Conservation (phyloP, 1,140 invertebrate genomes). For the Calephelis virginiensis region DNA sequence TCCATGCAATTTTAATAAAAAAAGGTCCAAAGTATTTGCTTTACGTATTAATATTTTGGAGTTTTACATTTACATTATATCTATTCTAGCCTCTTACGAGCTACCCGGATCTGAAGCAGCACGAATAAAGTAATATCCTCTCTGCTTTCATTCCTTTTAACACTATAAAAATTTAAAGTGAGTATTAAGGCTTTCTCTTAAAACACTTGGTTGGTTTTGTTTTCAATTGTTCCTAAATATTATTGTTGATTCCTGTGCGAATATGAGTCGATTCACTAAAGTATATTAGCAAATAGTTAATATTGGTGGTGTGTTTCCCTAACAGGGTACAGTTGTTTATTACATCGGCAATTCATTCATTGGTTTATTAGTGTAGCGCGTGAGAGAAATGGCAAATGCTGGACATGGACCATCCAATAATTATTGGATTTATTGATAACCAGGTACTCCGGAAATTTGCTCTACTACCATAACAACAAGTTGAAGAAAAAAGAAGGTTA, state of each 20-base stretch:
- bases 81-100: too few relatives aligned
- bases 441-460: background rate
- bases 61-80: too few relatives aligned
- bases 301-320: slow-evolving; percentile 42
- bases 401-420: slow-evolving; percentile 31
- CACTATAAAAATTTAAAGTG: too few relatives aligned
- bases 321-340: slow-evolving; percentile 48
- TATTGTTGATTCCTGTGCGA: background rate
- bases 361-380: slow-evolving; percentile 58
- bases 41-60: too few relatives aligned
- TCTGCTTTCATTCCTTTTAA: too few relatives aligned
- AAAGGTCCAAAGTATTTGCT: too few relatives aligned
- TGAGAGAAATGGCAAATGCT: slow-evolving; percentile 50
- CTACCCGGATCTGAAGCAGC: too few relatives aligned
- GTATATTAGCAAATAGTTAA: slow-evolving; percentile 36
- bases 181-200: too few relatives aligned
- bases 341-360: slow-evolving; percentile 56
- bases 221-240: background rate
- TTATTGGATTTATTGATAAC: slow-evolving; percentile 37
- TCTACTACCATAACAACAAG: background rate
- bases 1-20: too few relatives aligned
- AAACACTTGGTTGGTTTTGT: too few relatives aligned
- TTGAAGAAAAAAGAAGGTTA: too few relatives aligned
- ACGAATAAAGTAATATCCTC: too few relatives aligned
- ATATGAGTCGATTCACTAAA: background rate